phyloP scores from a whole-genome alignment of 2,888 invertebrate genomes.

The Chaetogeoica ovagalla region DNA sequence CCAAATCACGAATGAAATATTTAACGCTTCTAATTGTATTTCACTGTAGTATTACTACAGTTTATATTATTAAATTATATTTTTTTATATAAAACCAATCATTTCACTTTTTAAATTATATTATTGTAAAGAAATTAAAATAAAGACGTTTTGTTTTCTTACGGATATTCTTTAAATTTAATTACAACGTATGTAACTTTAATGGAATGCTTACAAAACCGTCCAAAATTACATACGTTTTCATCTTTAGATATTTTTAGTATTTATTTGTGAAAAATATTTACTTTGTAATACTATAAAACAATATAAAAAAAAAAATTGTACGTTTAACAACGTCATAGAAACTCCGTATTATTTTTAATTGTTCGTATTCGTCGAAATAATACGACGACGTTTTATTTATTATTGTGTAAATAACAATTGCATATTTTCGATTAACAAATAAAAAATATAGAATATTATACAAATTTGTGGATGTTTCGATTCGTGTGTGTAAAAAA shows the following conservation, averaged over 20 bases:
- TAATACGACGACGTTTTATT: neutral
- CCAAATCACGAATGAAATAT: neutral
- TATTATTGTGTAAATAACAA: constrained; percentile 2
- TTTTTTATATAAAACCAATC: no score
- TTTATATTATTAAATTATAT: no score
- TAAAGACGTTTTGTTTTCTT: no score
- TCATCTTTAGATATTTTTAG: no score
- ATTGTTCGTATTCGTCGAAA: neutral
- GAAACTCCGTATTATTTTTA: neutral
- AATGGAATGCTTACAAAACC: neutral
- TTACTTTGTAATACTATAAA: neutral
- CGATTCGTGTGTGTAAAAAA: neutral
- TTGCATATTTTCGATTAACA: neutral
- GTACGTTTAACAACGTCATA: neutral
- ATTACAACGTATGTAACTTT: neutral
- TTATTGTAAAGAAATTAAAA: no score
- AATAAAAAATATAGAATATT: neutral
- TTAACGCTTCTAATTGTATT: neutral
- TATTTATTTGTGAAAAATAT: neutral
- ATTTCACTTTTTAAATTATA: no score
- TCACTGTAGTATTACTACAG: no score
- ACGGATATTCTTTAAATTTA: no score
- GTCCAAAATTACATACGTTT: neutral
- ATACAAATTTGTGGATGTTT: neutral
- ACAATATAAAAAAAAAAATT: neutral